Percentiles rank a stretch among this genome's conserved stretches.
phyloP scores from a whole-genome alignment of 2,797 vertebrate species.

The Lepus townsendii region DNA sequence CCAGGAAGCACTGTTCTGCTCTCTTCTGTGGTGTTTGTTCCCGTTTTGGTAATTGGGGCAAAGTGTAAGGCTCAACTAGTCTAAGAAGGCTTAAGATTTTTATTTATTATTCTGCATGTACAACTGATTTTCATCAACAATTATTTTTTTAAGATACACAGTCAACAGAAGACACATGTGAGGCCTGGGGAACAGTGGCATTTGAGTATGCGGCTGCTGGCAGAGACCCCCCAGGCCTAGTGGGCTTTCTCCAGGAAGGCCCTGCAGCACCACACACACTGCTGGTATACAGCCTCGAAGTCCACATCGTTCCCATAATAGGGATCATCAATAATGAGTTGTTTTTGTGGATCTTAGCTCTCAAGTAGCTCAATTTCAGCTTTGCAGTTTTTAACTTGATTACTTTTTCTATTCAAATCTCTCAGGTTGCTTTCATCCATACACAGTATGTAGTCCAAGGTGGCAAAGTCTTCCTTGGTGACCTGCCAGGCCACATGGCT shows the following conservation, averaged over 20 bases:
- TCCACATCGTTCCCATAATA: too few relatives aligned
- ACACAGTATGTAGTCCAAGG: conserved; percentile 94
- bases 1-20: background rate
- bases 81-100: too few relatives aligned
- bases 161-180: background rate
- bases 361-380: too few relatives aligned
- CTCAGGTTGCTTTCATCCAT: too few relatives aligned
- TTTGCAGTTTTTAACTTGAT: too few relatives aligned
- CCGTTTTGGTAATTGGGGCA: background rate
- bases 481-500: conserved; percentile 87
- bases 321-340: too few relatives aligned
- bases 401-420: too few relatives aligned
- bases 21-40: background rate
- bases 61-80: background rate
- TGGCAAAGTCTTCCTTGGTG: conserved; percentile 96
- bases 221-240: conserved; percentile 82
- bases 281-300: conserved; percentile 83
- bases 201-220: background rate
- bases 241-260: conserved; percentile 93
- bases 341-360: too few relatives aligned
- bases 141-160: conserved; percentile 17
- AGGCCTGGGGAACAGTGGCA: background rate
- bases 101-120: too few relatives aligned
- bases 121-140: conserved; percentile 3
- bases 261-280: conserved; percentile 96